Evolutionary conservation across 2,888 invertebrate species (phyloP).

Genomic region (Blera fallax): DNA sequence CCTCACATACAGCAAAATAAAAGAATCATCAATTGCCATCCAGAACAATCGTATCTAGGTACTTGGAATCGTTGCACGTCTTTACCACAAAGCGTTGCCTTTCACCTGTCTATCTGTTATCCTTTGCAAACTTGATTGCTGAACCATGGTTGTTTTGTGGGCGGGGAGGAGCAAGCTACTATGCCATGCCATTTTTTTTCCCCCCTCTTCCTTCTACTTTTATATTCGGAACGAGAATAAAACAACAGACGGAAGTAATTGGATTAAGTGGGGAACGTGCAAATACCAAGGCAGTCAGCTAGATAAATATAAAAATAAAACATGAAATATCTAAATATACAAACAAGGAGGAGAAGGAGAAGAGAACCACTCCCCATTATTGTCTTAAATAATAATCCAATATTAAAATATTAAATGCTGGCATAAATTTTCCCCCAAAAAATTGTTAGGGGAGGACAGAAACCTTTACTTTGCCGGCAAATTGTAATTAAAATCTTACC

Average conservation of each 20-base stretch:
- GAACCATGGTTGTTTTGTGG: slow-evolving; percentile 30
- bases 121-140: slow-evolving; percentile 54
- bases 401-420: slow-evolving; percentile 69
- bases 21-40: slow-evolving; percentile 51
- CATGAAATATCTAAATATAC: not conserved
- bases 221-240: slow-evolving; percentile 34
- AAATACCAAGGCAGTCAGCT: slow-evolving; percentile 19
- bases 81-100: slow-evolving; percentile 66
- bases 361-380: slow-evolving; percentile 21
- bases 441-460: not conserved
- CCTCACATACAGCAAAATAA: slow-evolving; percentile 13
- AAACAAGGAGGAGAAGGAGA: not conserved
- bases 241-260: slow-evolving; percentile 68
- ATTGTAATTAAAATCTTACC: slow-evolving; percentile 71
- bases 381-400: slow-evolving; percentile 50
- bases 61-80: slow-evolving; percentile 62
- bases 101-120: slow-evolving; percentile 68
- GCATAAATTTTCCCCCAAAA: slow-evolving; percentile 49
- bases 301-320: slow-evolving; percentile 17
- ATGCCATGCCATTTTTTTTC: slow-evolving; percentile 18
- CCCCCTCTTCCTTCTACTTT: slow-evolving; percentile 11
- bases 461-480: slow-evolving; percentile 23
- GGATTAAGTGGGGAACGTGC: slow-evolving; percentile 56
- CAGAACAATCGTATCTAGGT: not conserved
- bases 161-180: slow-evolving; percentile 2